Percentiles rank a stretch among this genome's conserved stretches.
Evolutionary conservation across 30 jellyfish, hydroid and myxozoan genomes (phyloP).

Genomic region (Aurelia sp.): DNA sequence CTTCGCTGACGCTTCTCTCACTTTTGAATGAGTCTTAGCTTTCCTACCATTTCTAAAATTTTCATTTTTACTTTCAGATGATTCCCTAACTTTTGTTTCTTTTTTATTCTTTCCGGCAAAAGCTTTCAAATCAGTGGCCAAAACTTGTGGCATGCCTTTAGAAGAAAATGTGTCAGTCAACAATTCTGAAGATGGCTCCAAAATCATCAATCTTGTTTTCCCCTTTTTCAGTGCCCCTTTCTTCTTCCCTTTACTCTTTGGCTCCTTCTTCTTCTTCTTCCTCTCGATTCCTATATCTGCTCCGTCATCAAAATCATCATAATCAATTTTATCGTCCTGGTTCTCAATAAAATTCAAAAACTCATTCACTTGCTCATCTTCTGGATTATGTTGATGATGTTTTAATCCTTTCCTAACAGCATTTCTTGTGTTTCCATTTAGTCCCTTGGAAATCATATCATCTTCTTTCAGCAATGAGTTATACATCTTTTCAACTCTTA

Average conservation of each 20-base stretch:
- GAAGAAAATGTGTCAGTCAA: constrained; percentile 10
- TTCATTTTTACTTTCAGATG: neutral
- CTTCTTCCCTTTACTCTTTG: constrained; percentile 30
- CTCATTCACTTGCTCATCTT: constrained; percentile 47
- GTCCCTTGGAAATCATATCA: constrained; percentile 58
- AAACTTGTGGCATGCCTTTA: constrained; percentile 18
- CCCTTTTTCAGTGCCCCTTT: neutral
- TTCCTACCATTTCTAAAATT: neutral
- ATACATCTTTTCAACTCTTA: constrained; percentile 48
- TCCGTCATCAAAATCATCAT: constrained; percentile 5
- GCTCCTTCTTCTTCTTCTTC: constrained; percentile 19
- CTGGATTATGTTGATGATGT: constrained; percentile 31
- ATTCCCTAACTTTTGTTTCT: neutral
- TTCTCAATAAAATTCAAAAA: constrained; percentile 41
- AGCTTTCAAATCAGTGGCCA: constrained; percentile 19
- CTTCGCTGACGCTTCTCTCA: too few species aligned
- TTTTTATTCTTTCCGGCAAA: neutral
- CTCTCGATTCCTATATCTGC: neutral
- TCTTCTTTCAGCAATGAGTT: constrained; percentile 65
- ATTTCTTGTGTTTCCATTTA: constrained; percentile 47
- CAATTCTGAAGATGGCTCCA: constrained; percentile 45
- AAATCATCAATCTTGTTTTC: constrained; percentile 13
- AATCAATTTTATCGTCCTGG: constrained; percentile 36
- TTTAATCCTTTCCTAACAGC: constrained; percentile 30
- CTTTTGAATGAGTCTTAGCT: too few species aligned